A percentile compares a stretch with the other conserved stretches of the same genome.
Evolutionary conservation across 2,797 vertebrate species (phyloP).

Genomic region (Synaphobranchus kaupii): DNA sequence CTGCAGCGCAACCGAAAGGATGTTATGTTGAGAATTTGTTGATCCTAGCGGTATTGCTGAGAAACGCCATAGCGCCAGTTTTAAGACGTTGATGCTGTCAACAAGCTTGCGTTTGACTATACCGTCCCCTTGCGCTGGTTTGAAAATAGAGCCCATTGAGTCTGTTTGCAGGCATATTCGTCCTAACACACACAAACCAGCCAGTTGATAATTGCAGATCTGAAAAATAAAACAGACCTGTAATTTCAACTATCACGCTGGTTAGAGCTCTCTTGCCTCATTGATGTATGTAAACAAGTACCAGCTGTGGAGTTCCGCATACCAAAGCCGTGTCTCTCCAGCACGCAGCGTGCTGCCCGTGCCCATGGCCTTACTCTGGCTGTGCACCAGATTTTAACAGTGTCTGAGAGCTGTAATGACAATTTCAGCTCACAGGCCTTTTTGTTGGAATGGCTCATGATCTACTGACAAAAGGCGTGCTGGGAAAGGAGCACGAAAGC

Average conservation of each 20-base stretch:
- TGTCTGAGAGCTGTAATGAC: slow-evolving; percentile 56
- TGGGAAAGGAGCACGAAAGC: slow-evolving; percentile 30
- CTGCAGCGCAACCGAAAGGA: too few species aligned
- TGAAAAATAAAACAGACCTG: slow-evolving; percentile 1
- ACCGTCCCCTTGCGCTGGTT: too few species aligned
- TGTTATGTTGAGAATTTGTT: too few species aligned
- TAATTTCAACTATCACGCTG: slow-evolving; percentile 17
- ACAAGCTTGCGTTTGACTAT: too few species aligned
- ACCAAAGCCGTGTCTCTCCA: slow-evolving; percentile 56
- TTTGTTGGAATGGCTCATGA: slow-evolving; percentile 26
- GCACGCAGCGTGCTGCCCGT: slow-evolving; percentile 62
- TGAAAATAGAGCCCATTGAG: too few species aligned
- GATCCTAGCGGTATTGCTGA: too few species aligned
- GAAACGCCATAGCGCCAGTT: too few species aligned
- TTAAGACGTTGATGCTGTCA: too few species aligned
- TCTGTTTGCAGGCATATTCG: too few species aligned
- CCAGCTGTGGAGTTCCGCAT: slow-evolving; percentile 40
- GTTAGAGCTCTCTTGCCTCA: slow-evolving; percentile 17
- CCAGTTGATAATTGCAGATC: background rate
- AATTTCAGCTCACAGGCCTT: slow-evolving; percentile 40
- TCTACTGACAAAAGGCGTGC: slow-evolving; percentile 11
- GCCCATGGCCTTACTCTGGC: slow-evolving; percentile 56
- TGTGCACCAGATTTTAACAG: slow-evolving; percentile 56
- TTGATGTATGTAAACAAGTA: slow-evolving; percentile 48
- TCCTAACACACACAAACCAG: background rate